Evolutionary conservation across 2,888 invertebrate genomes (phyloP).

Genomic region (Coremacera marginata): DNA sequence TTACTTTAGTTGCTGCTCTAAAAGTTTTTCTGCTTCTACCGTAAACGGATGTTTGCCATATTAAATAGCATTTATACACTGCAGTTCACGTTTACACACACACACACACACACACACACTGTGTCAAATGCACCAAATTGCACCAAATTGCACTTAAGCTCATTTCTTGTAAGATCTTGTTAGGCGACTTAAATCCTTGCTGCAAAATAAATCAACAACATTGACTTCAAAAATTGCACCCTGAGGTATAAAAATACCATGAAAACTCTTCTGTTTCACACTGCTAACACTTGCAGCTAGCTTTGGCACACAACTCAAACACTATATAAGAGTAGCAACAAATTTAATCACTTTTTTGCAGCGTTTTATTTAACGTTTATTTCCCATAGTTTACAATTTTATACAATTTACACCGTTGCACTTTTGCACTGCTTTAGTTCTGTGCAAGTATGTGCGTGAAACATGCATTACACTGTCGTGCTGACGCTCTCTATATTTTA

Average conservation of each 20-base stretch:
- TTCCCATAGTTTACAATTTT: background rate
- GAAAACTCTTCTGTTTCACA: background rate
- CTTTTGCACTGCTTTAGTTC: background rate
- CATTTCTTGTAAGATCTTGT: background rate
- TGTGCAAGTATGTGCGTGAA: background rate
- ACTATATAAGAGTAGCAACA: background rate
- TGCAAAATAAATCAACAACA: background rate
- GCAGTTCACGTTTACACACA: background rate
- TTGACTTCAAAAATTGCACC: background rate
- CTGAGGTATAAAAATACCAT: background rate
- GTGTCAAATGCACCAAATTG: background rate
- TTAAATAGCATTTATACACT: background rate
- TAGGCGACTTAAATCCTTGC: background rate
- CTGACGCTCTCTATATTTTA: background rate
- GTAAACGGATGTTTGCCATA: background rate
- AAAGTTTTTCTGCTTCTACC: background rate
- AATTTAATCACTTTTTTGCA: constrained; percentile 5
- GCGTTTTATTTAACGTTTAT: background rate
- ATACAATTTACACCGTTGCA: constrained; percentile 1
- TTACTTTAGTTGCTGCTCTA: background rate
- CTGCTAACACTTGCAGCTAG: too few species aligned
- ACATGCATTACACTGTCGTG: background rate
- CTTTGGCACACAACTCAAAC: background rate
- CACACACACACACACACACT: background rate
- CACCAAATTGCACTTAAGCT: constrained; percentile 10